phyloP scores from a whole-genome alignment of 2,113 vertebrate genomes.

The Empidonax traillii region DNA sequence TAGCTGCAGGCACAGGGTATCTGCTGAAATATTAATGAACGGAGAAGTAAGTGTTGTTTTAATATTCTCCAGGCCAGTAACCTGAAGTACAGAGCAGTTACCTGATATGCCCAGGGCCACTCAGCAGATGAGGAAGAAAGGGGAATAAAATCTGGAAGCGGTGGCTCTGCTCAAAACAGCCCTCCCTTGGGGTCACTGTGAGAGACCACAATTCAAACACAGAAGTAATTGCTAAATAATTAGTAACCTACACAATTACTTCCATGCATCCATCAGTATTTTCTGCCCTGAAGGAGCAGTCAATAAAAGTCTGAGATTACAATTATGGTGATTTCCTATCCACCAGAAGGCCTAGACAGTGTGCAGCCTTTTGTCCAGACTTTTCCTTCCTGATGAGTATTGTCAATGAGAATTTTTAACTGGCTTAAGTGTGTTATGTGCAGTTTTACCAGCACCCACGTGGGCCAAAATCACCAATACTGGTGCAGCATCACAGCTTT shows the following conservation, averaged over 20 bases:
- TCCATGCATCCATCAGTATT: slow-evolving; percentile 14
- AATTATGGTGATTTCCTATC: neutral
- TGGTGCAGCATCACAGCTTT: neutral
- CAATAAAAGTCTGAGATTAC: slow-evolving; percentile 15
- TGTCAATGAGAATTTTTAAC: neutral
- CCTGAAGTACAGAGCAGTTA: neutral
- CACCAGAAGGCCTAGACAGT: neutral
- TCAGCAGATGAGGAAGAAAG: neutral
- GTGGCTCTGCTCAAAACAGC: neutral
- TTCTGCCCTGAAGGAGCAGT: slow-evolving; percentile 2
- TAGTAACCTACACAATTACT: slow-evolving; percentile 43
- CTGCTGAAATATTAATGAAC: slow-evolving; percentile 41
- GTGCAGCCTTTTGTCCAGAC: neutral
- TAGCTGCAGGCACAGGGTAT: neutral
- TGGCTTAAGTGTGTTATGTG: neutral
- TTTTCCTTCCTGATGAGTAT: neutral
- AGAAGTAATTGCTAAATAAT: slow-evolving; percentile 48
- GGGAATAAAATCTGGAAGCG: neutral
- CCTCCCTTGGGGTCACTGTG: neutral
- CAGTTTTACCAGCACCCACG: neutral
- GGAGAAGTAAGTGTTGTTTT: slow-evolving; percentile 28
- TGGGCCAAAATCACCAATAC: neutral
- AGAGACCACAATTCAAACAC: neutral
- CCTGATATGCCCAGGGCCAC: neutral
- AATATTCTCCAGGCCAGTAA: slow-evolving; percentile 42